Evolutionary conservation across 2,797 vertebrate genomes (phyloP).

Genomic region (Darevskia nairensis): DNA sequence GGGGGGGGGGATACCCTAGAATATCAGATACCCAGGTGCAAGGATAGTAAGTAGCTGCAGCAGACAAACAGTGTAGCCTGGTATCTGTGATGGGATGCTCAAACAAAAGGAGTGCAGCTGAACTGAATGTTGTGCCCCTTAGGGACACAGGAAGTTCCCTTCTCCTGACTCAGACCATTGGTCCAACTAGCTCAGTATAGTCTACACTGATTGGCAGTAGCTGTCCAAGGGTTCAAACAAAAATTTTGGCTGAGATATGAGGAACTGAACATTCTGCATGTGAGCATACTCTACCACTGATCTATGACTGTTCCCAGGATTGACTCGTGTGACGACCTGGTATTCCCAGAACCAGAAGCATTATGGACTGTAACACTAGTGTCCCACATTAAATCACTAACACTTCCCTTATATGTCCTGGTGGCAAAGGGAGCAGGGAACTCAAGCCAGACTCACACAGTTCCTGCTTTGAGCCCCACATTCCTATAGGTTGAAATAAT

Average conservation of each 20-base stretch:
- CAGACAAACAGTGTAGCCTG: not conserved
- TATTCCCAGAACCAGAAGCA: not conserved
- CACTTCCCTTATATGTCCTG: not conserved
- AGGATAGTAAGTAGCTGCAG: not conserved
- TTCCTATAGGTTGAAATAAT: not conserved
- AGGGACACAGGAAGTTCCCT: not conserved
- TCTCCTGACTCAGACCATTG: too few species aligned
- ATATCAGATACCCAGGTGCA: not conserved
- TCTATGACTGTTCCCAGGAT: too few species aligned
- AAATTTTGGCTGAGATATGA: too few species aligned
- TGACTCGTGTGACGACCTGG: too few species aligned
- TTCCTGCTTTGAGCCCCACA: not conserved
- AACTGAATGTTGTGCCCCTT: not conserved
- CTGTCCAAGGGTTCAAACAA: too few species aligned
- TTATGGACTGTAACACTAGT: not conserved
- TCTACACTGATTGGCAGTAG: too few species aligned
- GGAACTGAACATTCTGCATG: too few species aligned
- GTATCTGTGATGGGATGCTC: not conserved
- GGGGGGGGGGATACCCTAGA: not conserved
- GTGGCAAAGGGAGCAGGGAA: not conserved
- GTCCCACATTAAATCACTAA: not conserved
- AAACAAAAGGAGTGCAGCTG: not conserved
- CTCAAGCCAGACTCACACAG: not conserved
- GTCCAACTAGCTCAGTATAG: too few species aligned
- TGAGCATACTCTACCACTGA: too few species aligned